phyloP scores from a whole-genome alignment of 1,140 invertebrate species.

The Bombus huntii region DNA sequence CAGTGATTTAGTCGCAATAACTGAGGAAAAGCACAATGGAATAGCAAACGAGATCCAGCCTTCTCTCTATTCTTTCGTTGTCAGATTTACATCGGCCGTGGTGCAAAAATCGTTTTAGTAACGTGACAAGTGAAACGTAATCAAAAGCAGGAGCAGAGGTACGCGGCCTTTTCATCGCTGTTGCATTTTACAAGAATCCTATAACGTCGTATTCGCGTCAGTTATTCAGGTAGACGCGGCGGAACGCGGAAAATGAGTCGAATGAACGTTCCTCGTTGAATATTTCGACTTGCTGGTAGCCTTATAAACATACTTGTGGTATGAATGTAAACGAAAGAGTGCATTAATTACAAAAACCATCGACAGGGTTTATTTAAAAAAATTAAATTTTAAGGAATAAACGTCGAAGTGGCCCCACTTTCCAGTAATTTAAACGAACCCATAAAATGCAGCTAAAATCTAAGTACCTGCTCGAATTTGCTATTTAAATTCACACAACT shows the following conservation, averaged over 20 bases:
- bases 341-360: not conserved
- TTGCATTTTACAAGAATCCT: not conserved
- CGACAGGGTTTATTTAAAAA: not conserved
- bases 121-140: constrained; percentile 9
- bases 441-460: not conserved
- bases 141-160: not conserved
- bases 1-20: not conserved
- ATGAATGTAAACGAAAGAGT: constrained; percentile 14
- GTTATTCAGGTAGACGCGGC: not conserved
- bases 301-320: not conserved
- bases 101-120: constrained; percentile 18
- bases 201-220: constrained; percentile 10
- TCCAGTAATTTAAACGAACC: not conserved
- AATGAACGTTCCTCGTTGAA: constrained; percentile 32
- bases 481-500: not conserved
- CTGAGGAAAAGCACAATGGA: too few species aligned
- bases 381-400: not conserved
- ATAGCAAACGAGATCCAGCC: not conserved
- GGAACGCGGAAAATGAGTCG: constrained; percentile 29
- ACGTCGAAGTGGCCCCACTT: not conserved
- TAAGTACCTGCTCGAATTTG: not conserved
- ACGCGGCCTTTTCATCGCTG: not conserved
- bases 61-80: constrained; percentile 6
- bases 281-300: constrained; percentile 19
- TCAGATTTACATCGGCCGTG: not conserved